Conservation (phyloP, 2,113 vertebrate species). For the Uropsilus gracilis region DNA sequence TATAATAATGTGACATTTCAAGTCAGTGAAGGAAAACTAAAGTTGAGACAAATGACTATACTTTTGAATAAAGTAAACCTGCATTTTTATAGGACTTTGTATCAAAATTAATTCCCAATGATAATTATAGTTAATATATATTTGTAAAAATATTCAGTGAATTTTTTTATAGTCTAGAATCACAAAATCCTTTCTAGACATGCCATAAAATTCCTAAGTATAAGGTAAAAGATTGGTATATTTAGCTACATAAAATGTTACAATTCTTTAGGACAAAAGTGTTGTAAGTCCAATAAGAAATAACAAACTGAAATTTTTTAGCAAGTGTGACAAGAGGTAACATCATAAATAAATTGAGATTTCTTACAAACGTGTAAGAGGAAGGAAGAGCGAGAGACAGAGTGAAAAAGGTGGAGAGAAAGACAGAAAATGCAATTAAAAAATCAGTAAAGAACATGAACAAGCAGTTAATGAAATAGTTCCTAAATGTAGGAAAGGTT, state of each 20-base stretch:
- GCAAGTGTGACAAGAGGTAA: neutral
- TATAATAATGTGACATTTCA: neutral
- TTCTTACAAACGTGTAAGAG: neutral
- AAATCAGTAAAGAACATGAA: neutral
- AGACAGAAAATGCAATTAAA: neutral
- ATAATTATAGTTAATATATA: neutral
- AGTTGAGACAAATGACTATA: neutral
- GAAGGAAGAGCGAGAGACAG: neutral
- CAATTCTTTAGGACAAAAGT: conserved; percentile 9
- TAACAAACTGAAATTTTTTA: conserved; percentile 21
- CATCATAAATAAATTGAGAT: neutral
- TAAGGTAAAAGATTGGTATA: conserved; percentile 26
- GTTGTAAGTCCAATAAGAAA: conserved; percentile 37
- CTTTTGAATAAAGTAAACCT: conserved; percentile 11
- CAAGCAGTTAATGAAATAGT: neutral
- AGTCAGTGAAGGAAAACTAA: neutral
- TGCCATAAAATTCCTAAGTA: conserved; percentile 30
- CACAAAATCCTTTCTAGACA: neutral
- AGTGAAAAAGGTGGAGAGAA: neutral
- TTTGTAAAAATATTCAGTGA: neutral
- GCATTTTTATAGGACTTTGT: neutral
- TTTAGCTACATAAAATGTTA: conserved; percentile 25
- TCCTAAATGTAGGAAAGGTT: neutral
- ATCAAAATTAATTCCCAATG: conserved; percentile 18
- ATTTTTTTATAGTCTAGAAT: conserved; percentile 17